phyloP scores from a whole-genome alignment of 2,113 vertebrate genomes.

The Ciconia maguari region DNA sequence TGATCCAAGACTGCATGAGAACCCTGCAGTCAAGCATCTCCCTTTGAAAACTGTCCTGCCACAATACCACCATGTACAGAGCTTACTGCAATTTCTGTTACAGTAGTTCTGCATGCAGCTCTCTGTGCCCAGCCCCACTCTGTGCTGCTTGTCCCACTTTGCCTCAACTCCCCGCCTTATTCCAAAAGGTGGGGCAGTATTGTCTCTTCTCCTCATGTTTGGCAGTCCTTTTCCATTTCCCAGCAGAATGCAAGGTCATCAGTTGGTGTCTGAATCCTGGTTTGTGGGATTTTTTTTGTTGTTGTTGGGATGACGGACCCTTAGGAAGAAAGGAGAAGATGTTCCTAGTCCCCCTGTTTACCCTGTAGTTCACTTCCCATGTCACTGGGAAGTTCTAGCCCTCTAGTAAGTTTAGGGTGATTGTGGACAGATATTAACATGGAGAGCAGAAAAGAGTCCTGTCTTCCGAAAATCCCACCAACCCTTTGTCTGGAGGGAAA shows the following conservation, averaged over 20 bases:
- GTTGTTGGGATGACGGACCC: neutral
- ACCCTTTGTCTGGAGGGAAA: neutral
- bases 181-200: neutral
- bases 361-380: neutral
- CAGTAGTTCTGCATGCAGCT: neutral
- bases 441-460: neutral
- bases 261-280: neutral
- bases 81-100: neutral
- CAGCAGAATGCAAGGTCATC: neutral
- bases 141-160: neutral
- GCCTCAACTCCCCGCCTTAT: neutral
- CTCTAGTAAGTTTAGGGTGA: neutral
- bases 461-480: neutral
- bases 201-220: neutral
- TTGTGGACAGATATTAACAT: neutral
- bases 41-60: neutral
- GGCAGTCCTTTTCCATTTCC: neutral
- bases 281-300: neutral
- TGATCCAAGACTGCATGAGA: neutral
- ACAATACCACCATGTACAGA: accelerated
- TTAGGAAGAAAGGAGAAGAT: neutral
- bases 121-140: neutral
- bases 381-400: neutral
- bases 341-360: neutral
- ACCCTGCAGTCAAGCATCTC: neutral